Evolutionary conservation across 2,888 invertebrate genomes (phyloP), one percentile per base, ranked within the genome.

Genomic region (Acrobasis repandana): DNA sequence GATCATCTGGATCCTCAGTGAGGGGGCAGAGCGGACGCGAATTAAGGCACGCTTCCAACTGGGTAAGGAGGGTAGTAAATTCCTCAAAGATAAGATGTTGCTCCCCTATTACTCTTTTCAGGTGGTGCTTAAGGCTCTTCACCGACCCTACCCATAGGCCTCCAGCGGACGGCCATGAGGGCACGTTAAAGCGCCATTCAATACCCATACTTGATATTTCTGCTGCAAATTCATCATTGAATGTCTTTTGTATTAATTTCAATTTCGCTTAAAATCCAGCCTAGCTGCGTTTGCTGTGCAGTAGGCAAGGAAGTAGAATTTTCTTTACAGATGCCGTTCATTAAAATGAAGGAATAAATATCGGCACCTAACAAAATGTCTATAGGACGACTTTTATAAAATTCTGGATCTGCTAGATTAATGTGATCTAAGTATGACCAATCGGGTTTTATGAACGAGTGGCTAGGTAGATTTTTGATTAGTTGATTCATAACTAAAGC

Each of bases 101-200:
- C 28, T 51, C 51, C 14, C 51, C 51, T 2, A 51, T 28, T 6
- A 51, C 51, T 51, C 51, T 18, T 28, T 51, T 51, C 10, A 33
- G 10, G 33, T 51, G 51, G n/a, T 51, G 9, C 14, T 18, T 52
- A 6, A 28, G 33, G n/a, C 52, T 28, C 11, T 63, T 64, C 0
- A 67, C 67, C n/a, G 64, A 61, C 1, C 59, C 57, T 58, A 66
- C 65, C 65, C 65, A 68, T n/a, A 63, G 48, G 5, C 64, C 64
- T 0, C 63, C 66, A 33, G 61, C 63, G 11, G 46, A 46, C 46
- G 46, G 46, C 11, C 11, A 46, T 5, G 46, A 46, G 11, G 46
- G 8, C 5, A 15, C 46, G 15, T 46, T 46, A 5, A 9, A 15
- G 11, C 11, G 46, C 46, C 46, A 46, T n/a, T 46, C 4, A 3